Evolutionary conservation across 2,888 invertebrate genomes (phyloP).

Genomic region (Steromphala cineraria): DNA sequence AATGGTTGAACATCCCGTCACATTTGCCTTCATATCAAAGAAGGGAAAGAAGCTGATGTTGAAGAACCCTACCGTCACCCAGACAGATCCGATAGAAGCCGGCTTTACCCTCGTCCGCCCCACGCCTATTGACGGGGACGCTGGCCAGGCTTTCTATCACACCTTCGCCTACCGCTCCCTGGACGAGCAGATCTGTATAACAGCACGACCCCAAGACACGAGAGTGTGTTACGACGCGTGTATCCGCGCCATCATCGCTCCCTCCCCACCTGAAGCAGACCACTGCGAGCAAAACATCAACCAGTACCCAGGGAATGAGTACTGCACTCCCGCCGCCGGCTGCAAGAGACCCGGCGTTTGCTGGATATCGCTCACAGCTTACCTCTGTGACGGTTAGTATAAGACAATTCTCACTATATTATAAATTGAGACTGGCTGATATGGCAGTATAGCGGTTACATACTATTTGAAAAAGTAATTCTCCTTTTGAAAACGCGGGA

Average conservation of each 20-base stretch:
- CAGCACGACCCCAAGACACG: neutral
- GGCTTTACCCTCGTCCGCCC: neutral
- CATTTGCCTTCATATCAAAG: neutral
- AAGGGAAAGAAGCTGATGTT: neutral
- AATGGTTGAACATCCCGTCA: neutral
- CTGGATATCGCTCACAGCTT: neutral
- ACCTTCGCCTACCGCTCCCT: slow-evolving; percentile 16
- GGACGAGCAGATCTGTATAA: slow-evolving; percentile 5
- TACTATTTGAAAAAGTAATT: no score
- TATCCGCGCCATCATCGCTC: neutral
- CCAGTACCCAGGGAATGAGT: neutral
- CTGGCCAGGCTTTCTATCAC: slow-evolving; percentile 20
- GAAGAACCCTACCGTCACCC: neutral
- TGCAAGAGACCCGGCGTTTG: neutral
- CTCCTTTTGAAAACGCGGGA: no score
- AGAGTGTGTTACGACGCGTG: slow-evolving; percentile 16
- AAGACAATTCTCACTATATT: no score
- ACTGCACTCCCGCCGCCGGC: neutral
- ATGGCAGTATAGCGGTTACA: no score
- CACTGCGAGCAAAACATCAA: neutral
- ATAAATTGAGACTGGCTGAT: no score
- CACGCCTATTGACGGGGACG: neutral
- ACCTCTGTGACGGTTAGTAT: neutral
- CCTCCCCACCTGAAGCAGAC: slow-evolving; percentile 19
- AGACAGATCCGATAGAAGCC: neutral